These are phyloP conservation scores for Melieria crassipennis DNA, from an alignment of 2,888 invertebrate species.

Conservation along the genomic window DNA sequence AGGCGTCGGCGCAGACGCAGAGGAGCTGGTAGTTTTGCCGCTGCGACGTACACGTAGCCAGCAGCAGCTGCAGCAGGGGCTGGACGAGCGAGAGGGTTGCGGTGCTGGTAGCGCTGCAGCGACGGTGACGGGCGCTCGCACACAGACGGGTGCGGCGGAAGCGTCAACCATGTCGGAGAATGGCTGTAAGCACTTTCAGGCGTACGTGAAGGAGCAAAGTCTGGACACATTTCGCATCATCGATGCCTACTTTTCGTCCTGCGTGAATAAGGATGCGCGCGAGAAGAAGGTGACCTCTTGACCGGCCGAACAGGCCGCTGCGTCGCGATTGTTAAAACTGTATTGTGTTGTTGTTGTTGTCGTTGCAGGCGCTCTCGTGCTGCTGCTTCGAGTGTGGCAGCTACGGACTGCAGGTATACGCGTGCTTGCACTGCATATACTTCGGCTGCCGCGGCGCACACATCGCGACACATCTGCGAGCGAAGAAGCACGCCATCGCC, in stretches of 20 bases:
- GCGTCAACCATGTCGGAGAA: conserved; percentile 57
- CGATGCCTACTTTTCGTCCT: conserved; percentile 86
- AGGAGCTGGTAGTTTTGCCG: conserved; percentile 28
- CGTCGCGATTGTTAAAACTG: conserved; percentile 63
- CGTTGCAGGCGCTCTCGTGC: conserved; percentile 78
- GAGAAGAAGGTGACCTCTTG: conserved; percentile 77
- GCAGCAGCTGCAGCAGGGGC: conserved; percentile 22
- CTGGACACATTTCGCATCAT: conserved; percentile 71
- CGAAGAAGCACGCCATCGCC: conserved; percentile 83
- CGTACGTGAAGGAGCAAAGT: conserved; percentile 62
- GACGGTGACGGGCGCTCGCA: conserved; percentile 39
- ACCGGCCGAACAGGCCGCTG: conserved; percentile 72
- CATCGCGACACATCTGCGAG: conserved; percentile 85
- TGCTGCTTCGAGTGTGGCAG: conserved; percentile 85
- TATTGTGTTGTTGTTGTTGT: background rate
- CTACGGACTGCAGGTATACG: conserved; percentile 81
- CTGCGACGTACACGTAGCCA: conserved; percentile 27
- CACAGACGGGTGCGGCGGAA: conserved; percentile 38
- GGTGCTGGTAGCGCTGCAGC: conserved; percentile 42
- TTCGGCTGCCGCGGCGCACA: conserved; percentile 92
- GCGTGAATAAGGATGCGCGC: conserved; percentile 81
- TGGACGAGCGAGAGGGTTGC: conserved; percentile 3
- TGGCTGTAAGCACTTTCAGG: conserved; percentile 64
- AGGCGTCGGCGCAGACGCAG: conserved; percentile 24
- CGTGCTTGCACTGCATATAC: conserved; percentile 90